phyloP scores from a whole-genome alignment of 2,797 vertebrate genomes.

The Saguinus oedipus region DNA sequence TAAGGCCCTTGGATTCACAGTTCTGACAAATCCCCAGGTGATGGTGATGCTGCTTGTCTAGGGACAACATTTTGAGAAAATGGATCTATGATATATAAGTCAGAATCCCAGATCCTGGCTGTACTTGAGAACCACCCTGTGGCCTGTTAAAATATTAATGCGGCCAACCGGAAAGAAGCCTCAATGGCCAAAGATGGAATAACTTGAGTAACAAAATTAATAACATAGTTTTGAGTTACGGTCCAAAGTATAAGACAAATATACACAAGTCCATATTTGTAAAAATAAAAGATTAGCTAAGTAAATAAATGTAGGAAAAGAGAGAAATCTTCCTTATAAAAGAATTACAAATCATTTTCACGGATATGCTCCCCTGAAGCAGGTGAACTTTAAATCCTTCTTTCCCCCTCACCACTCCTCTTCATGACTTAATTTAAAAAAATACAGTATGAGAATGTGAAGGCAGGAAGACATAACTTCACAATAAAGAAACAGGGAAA shows the following conservation, averaged over 20 bases:
- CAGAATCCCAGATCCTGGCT: neutral
- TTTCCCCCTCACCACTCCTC: fast-evolving
- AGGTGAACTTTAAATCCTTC: neutral
- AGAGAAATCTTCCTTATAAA: neutral
- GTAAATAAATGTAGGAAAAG: neutral
- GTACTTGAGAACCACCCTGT: neutral
- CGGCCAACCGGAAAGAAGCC: neutral
- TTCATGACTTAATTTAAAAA: neutral
- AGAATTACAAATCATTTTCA: neutral
- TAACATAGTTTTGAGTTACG: neutral
- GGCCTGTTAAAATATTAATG: neutral
- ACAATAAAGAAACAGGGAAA: neutral
- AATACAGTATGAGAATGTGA: neutral
- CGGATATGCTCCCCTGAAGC: neutral
- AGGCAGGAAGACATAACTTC: neutral
- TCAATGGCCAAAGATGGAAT: neutral
- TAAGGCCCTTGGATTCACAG: neutral
- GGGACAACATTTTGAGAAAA: neutral
- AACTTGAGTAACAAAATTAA: neutral
- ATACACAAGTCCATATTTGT: neutral
- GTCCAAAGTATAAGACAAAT: neutral
- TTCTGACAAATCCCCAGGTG: neutral
- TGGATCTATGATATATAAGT: neutral
- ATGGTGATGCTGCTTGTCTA: neutral
- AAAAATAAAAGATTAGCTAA: neutral